These are phyloP conservation scores for Momotus momota DNA, from an alignment of 2,797 vertebrate species.

Conservation along the genomic window DNA sequence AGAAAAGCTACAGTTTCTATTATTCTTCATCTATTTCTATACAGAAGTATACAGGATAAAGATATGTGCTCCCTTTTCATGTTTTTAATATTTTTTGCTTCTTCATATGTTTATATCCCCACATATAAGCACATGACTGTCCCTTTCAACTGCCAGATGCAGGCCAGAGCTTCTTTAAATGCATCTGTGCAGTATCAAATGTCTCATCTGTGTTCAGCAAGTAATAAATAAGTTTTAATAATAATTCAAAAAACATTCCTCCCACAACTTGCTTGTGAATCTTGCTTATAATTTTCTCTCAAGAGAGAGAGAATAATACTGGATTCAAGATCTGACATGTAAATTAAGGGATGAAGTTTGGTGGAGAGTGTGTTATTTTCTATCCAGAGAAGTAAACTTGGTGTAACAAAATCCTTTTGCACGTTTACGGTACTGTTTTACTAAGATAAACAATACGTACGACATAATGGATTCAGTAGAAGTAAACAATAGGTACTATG, in stretches of 20 bases:
- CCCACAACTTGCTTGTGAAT: background rate
- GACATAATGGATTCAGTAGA: background rate
- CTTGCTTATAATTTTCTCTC: background rate
- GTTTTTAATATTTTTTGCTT: background rate
- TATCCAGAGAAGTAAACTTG: background rate
- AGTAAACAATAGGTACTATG: background rate
- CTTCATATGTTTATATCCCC: background rate
- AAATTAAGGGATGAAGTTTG: background rate
- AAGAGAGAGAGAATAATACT: background rate
- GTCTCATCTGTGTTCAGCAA: background rate
- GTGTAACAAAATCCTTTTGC: background rate
- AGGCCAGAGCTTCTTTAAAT: background rate
- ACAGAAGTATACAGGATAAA: background rate
- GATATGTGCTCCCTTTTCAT: background rate
- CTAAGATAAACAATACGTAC: background rate
- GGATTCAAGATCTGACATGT: background rate
- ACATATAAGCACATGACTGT: background rate
- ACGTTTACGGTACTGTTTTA: background rate
- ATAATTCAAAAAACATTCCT: background rate
- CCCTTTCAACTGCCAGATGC: background rate
- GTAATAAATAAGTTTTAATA: background rate
- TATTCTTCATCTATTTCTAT: background rate
- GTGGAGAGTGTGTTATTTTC: background rate
- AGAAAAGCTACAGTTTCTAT: background rate
- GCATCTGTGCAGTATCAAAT: background rate